Evolutionary conservation across 2,113 vertebrate genomes (phyloP).

Genomic region (Melanotaenia duboulayi): DNA sequence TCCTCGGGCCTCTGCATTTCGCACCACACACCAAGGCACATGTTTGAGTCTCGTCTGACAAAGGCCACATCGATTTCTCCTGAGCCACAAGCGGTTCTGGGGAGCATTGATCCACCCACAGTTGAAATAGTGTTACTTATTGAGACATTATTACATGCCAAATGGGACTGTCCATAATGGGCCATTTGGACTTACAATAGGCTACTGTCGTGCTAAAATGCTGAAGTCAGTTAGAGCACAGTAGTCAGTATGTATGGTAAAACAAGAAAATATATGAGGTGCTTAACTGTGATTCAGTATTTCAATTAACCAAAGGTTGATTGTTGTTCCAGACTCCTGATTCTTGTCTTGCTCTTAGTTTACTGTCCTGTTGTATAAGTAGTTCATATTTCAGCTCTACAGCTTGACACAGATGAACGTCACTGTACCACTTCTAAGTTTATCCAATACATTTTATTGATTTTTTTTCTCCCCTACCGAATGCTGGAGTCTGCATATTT

Average conservation of each 20-base stretch:
- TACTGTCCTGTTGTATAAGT: neutral
- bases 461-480: no score
- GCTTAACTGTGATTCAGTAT: neutral
- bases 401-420: neutral
- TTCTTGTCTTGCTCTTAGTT: neutral
- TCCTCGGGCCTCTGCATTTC: slow-evolving; percentile 41
- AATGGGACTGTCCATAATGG: slow-evolving; percentile 47
- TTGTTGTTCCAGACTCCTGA: neutral
- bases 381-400: neutral
- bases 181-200: slow-evolving; percentile 35
- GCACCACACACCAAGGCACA: neutral
- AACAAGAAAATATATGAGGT: neutral
- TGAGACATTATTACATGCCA: slow-evolving; percentile 45
- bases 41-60: slow-evolving; percentile 21
- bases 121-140: slow-evolving; percentile 55
- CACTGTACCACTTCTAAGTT: neutral
- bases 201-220: slow-evolving; percentile 19
- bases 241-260: neutral
- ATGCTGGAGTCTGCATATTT: neutral
- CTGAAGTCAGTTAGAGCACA: neutral
- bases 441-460: neutral
- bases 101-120: slow-evolving; percentile 42
- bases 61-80: slow-evolving; percentile 45
- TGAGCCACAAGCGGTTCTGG: neutral
- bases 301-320: no score